phyloP scores from a whole-genome alignment of 2,113 vertebrate genomes.

The Phaethon lepturus region DNA sequence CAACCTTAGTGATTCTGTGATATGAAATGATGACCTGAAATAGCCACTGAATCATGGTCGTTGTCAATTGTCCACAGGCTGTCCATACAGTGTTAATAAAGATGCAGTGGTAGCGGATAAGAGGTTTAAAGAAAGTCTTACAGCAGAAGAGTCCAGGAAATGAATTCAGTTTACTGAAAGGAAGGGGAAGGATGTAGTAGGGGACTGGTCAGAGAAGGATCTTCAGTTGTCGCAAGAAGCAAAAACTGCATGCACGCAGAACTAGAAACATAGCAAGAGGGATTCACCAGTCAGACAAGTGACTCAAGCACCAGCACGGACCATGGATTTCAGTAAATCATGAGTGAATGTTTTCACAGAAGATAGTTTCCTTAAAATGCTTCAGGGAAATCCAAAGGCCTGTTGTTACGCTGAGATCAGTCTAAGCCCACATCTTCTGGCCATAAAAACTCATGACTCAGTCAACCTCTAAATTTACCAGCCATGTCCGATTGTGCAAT shows the following conservation, averaged over 20 bases:
- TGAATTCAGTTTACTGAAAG: not conserved
- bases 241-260: not conserved
- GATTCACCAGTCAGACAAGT: not conserved
- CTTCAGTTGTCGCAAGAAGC: not conserved
- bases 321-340: accelerated
- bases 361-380: not conserved
- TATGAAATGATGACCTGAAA: not conserved
- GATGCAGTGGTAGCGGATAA: not conserved
- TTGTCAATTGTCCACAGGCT: not conserved
- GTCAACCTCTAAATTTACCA: not conserved
- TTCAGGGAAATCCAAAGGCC: not conserved
- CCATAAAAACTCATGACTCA: not conserved
- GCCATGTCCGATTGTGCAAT: not conserved
- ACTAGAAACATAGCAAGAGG: not conserved
- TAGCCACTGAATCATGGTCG: not conserved
- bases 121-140: not conserved
- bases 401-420: not conserved
- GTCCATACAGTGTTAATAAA: not conserved
- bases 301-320: not conserved
- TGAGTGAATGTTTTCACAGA: not conserved
- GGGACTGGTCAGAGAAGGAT: not conserved
- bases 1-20: no score
- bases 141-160: not conserved
- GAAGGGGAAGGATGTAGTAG: conserved; percentile 27
- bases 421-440: not conserved